phyloP scores from a whole-genome alignment of 1,140 invertebrate species.

The Dendroctonus valens region DNA sequence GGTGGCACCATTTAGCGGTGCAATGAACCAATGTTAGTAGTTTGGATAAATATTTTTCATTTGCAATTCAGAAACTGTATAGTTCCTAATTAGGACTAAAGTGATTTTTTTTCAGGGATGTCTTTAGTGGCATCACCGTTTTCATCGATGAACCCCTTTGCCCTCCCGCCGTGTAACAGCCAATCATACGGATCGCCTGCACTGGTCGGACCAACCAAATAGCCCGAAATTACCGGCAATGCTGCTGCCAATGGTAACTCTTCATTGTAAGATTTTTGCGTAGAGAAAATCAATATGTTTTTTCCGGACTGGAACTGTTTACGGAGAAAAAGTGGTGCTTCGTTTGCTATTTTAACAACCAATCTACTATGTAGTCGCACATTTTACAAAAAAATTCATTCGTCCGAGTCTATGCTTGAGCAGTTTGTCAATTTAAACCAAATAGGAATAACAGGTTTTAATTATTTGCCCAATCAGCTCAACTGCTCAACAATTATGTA shows the following conservation, averaged over 20 bases:
- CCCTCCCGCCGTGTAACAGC: constrained; percentile 81
- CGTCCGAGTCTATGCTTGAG: too few species aligned
- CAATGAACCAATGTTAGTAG: constrained; percentile 58
- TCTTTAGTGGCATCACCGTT: constrained; percentile 79
- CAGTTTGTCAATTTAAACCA: too few species aligned
- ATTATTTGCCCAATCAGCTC: too few species aligned
- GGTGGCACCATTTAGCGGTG: constrained; percentile 64
- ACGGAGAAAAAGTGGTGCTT: too few species aligned
- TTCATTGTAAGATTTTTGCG: too few species aligned
- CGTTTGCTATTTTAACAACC: too few species aligned
- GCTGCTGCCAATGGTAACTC: constrained; percentile 7
- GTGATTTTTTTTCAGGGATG: constrained; percentile 59
- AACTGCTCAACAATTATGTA: too few species aligned
- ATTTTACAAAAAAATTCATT: too few species aligned
- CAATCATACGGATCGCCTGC: constrained; percentile 80
- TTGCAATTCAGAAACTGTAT: background rate
- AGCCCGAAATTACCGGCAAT: constrained; percentile 53
- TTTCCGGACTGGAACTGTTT: background rate
- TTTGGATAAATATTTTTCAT: constrained; percentile 2
- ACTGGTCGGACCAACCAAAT: constrained; percentile 79
- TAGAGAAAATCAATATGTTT: too few species aligned
- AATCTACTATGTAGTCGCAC: too few species aligned
- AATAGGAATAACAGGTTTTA: too few species aligned
- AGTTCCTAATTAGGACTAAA: constrained; percentile 5
- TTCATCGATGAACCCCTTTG: constrained; percentile 85